phyloP scores from a whole-genome alignment of 2,113 vertebrate species.

The Manacus vitellinus region DNA sequence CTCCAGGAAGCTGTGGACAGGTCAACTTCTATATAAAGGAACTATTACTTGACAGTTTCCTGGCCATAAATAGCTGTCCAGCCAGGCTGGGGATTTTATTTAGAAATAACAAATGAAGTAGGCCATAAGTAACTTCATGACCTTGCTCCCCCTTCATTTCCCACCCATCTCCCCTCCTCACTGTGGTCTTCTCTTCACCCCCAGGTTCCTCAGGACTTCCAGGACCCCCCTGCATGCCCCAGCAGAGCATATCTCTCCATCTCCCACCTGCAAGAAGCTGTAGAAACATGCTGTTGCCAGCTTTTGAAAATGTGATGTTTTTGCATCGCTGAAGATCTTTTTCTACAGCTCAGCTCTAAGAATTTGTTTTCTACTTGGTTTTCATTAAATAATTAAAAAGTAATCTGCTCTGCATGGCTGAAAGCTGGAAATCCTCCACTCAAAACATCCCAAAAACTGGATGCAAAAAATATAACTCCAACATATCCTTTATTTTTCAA shows the following conservation, averaged over 20 bases:
- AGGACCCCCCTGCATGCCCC: background rate
- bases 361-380: background rate
- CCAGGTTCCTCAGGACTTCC: background rate
- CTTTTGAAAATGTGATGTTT: background rate
- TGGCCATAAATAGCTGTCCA: constrained; percentile 37
- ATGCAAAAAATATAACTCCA: background rate
- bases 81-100: constrained; percentile 42
- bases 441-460: background rate
- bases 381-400: background rate
- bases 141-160: background rate
- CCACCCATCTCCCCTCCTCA: background rate
- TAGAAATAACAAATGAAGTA: constrained; percentile 41
- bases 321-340: background rate
- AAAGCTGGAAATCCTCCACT: background rate
- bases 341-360: background rate
- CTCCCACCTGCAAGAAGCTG: background rate
- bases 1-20: constrained; percentile 61
- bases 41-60: constrained; percentile 67
- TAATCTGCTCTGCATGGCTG: background rate
- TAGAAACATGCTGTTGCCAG: rapidly evolving
- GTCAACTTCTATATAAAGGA: constrained; percentile 64
- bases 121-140: background rate
- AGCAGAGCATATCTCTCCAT: background rate
- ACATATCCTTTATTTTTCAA: background rate
- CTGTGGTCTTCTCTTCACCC: background rate